A percentile compares a stretch with the other conserved stretches of the same genome.
Evolutionary conservation across 2,888 invertebrate species (phyloP).

Genomic region (Nemotelus pantherinus): DNA sequence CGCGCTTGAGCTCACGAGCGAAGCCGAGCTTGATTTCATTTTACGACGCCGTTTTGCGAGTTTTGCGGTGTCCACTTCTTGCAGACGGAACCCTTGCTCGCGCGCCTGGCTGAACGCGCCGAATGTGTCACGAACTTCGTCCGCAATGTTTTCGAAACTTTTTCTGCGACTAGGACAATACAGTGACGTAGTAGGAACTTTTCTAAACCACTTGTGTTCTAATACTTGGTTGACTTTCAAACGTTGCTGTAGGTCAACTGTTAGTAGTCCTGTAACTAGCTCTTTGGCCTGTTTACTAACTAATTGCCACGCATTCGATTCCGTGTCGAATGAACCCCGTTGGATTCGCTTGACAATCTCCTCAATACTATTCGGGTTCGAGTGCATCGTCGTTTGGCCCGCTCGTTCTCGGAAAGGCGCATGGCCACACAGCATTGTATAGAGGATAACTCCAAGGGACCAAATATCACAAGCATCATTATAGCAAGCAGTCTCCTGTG

Average conservation of each 20-base stretch:
- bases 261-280: conserved; percentile 78
- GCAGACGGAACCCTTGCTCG: conserved; percentile 76
- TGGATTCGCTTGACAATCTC: conserved; percentile 46
- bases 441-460: conserved; percentile 92
- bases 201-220: conserved; percentile 71
- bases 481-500: conserved; percentile 67
- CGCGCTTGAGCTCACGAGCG: conserved; percentile 53
- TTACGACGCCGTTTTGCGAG: conserved; percentile 74
- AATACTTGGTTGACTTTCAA: conserved; percentile 75
- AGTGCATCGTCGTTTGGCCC: conserved; percentile 48
- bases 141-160: conserved; percentile 62
- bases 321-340: conserved; percentile 44
- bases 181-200: conserved; percentile 41
- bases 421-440: conserved; percentile 79
- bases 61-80: conserved; percentile 77
- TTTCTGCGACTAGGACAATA: conserved; percentile 22
- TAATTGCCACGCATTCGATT: conserved; percentile 71
- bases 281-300: conserved; percentile 81
- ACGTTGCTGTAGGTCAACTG: conserved; percentile 79
- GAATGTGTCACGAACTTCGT: conserved; percentile 65
- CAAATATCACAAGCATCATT: conserved; percentile 95
- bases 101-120: conserved; percentile 76
- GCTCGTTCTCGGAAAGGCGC: conserved; percentile 75
- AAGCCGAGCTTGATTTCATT: conserved; percentile 65
- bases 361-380: conserved; percentile 46